Percentiles rank a stretch among this genome's conserved stretches.
Conservation (phyloP, 2,888 invertebrate species). For the Diaperis boleti region DNA sequence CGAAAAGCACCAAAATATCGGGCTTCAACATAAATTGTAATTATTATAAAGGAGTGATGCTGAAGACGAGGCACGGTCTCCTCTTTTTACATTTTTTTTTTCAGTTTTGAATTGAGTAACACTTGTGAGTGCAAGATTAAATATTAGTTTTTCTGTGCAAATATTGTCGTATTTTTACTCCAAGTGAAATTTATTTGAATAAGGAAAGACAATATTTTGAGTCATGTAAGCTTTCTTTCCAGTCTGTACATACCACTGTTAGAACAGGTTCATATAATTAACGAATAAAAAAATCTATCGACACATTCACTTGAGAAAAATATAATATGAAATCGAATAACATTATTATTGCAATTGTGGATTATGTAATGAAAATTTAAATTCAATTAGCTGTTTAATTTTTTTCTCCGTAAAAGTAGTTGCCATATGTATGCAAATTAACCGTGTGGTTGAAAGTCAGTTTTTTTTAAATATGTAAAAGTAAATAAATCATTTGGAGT, state of each 20-base stretch:
- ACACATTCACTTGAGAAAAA: too few species aligned
- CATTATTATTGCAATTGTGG: not conserved
- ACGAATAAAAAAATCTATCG: not conserved
- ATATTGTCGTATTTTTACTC: not conserved
- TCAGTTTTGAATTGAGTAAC: not conserved
- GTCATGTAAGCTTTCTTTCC: not conserved
- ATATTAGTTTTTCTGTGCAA: not conserved
- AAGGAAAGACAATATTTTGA: slow-evolving; percentile 11
- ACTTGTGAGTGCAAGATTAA: too few species aligned
- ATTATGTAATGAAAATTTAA: slow-evolving; percentile 7
- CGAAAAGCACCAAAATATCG: too few species aligned
- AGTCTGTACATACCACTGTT: not conserved
- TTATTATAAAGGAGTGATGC: too few species aligned
- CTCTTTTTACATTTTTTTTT: not conserved
- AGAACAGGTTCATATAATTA: not conserved
- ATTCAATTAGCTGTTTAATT: slow-evolving; percentile 2
- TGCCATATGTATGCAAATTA: slow-evolving; percentile 4
- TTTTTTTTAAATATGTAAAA: too few species aligned
- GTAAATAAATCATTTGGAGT: too few species aligned
- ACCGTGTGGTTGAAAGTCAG: not conserved
- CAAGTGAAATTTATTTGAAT: slow-evolving; percentile 7
- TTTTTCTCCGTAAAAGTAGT: slow-evolving; percentile 4
- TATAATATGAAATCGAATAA: too few species aligned
- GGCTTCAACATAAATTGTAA: too few species aligned
- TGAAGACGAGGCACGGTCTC: too few species aligned